phyloP scores from a whole-genome alignment of 2,797 vertebrate species.

The Falco novaeseelandiae region DNA sequence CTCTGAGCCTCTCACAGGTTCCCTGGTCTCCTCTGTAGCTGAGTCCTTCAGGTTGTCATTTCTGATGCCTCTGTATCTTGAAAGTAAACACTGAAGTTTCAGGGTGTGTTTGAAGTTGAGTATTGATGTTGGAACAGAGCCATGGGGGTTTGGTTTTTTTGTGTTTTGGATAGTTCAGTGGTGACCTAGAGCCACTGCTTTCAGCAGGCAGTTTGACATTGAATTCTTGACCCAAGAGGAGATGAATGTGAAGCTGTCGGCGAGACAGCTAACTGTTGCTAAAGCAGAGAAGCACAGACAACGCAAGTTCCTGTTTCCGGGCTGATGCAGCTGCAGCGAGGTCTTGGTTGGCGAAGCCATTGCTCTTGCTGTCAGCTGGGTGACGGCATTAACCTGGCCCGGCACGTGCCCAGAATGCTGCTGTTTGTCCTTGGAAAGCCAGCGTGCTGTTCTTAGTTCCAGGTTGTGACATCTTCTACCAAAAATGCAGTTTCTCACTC shows the following conservation, averaged over 20 bases:
- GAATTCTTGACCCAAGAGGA: not conserved
- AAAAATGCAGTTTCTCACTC: not conserved
- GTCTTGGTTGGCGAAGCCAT: not conserved
- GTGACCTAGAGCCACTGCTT: not conserved
- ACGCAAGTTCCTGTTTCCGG: not conserved
- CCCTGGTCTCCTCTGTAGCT: not conserved
- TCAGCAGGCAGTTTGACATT: not conserved
- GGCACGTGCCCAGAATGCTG: accelerated
- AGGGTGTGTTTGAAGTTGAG: not conserved
- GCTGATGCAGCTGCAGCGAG: not conserved
- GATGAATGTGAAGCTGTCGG: not conserved
- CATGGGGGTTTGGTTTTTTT: accelerated
- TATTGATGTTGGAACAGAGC: accelerated
- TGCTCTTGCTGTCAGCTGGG: not conserved
- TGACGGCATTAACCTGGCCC: not conserved
- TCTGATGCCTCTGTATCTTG: not conserved
- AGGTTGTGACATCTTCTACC: not conserved
- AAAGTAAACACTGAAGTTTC: not conserved
- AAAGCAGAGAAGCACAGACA: not conserved
- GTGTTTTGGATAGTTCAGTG: not conserved
- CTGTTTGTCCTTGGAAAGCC: not conserved
- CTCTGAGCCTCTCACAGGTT: too few relatives aligned
- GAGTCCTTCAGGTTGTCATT: not conserved
- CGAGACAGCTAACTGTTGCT: not conserved
- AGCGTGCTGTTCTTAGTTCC: accelerated